Percentiles rank a stretch among this genome's conserved stretches.
Conservation (phyloP, 2,113 vertebrate species). For the Opisthocomus hoazin region DNA sequence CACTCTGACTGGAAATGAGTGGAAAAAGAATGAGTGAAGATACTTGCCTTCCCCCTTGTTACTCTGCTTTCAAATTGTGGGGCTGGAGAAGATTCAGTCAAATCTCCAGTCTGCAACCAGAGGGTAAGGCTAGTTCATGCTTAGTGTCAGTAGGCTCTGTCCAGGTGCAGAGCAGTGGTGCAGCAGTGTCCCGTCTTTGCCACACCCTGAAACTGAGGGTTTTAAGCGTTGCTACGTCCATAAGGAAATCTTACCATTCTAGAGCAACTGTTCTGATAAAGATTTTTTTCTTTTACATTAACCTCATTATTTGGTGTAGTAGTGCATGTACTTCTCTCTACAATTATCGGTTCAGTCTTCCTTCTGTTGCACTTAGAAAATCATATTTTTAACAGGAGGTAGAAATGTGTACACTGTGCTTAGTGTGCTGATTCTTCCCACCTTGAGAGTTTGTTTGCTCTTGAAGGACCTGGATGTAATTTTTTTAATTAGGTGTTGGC, state of each 20-base stretch:
- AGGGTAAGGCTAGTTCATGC: background rate
- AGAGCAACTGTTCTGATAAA: background rate
- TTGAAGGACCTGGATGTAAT: background rate
- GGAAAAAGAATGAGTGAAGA: background rate
- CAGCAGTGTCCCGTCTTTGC: background rate
- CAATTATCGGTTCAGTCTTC: background rate
- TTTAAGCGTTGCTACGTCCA: rapidly evolving
- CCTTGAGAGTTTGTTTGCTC: background rate
- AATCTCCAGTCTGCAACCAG: background rate
- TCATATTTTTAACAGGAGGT: background rate
- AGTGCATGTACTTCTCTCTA: background rate
- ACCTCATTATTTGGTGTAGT: background rate
- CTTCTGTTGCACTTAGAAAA: background rate
- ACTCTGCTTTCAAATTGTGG: background rate
- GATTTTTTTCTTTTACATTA: background rate
- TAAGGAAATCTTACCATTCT: background rate
- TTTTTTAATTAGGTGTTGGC: background rate
- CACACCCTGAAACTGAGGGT: too few relatives aligned
- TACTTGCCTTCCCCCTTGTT: background rate
- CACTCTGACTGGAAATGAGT: background rate
- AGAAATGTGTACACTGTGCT: background rate
- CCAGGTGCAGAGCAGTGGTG: background rate
- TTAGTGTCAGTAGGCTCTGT: background rate
- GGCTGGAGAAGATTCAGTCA: background rate
- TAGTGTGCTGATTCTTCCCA: background rate